Percentiles rank a stretch among this genome's conserved stretches.
These are phyloP conservation scores for Mus spretus DNA, from an alignment of 2,797 vertebrate species.

Conservation along the genomic window DNA sequence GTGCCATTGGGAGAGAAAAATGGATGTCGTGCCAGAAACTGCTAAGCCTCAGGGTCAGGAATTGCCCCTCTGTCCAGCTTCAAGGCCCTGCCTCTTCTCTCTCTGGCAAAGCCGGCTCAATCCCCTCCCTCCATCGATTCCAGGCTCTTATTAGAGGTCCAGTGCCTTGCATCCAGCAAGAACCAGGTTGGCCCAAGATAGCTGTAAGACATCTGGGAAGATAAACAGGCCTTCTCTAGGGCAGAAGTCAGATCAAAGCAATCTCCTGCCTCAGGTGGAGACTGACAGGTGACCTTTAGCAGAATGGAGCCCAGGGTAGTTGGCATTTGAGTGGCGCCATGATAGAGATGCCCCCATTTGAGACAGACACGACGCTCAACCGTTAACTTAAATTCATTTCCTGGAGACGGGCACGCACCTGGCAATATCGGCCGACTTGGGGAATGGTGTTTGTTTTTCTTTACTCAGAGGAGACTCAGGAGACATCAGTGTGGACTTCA, in stretches of 20 bases:
- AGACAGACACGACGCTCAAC: neutral
- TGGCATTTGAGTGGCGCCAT: constrained; percentile 78
- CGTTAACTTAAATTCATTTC: constrained; percentile 76
- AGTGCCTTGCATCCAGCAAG: neutral
- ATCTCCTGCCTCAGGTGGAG: constrained; percentile 62
- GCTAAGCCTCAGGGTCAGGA: neutral
- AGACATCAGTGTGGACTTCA: constrained; percentile 54
- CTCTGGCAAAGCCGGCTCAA: neutral
- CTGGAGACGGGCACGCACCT: constrained; percentile 31
- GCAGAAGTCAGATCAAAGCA: neutral
- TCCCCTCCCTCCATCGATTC: neutral
- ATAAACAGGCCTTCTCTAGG: neutral
- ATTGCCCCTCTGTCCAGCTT: neutral
- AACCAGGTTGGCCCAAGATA: neutral
- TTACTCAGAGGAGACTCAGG: constrained; percentile 49
- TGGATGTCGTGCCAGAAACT: neutral
- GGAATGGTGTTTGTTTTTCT: constrained; percentile 75
- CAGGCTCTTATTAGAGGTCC: constrained; percentile 13
- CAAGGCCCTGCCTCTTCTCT: neutral
- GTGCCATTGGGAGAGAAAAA: neutral
- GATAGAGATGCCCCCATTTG: constrained; percentile 72
- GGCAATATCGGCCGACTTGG: constrained; percentile 55
- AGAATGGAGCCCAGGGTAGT: constrained; percentile 40
- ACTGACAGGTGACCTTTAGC: constrained; percentile 72
- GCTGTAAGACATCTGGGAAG: neutral